phyloP scores from a whole-genome alignment of 2,113 vertebrate genomes.

The Microcebus lehilahytsara region DNA sequence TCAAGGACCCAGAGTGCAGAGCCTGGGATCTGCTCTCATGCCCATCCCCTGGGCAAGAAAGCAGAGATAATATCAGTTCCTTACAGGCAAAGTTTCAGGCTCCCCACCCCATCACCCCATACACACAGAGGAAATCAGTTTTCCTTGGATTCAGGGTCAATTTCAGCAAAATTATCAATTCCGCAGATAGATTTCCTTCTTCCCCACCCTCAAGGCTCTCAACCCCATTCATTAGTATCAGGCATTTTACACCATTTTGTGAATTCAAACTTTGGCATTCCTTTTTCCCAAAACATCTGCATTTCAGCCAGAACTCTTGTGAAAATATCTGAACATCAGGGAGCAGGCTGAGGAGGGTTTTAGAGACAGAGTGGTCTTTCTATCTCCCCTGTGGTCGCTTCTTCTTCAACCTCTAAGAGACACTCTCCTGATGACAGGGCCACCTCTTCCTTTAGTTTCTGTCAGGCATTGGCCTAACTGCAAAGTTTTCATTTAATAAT shows the following conservation, averaged over 20 bases:
- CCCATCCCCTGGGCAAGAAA: background rate
- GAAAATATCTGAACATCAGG: background rate
- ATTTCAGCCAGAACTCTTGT: background rate
- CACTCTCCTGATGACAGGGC: background rate
- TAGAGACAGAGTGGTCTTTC: background rate
- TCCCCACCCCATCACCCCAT: too few relatives aligned
- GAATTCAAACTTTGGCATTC: background rate
- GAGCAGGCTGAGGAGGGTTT: background rate
- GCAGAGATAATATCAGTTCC: background rate
- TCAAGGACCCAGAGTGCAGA: background rate
- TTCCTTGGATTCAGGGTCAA: background rate
- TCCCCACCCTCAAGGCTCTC: background rate
- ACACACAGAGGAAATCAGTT: background rate
- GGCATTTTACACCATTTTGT: background rate
- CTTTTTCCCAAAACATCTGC: background rate
- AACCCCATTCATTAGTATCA: background rate
- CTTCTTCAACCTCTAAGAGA: background rate
- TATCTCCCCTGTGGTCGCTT: background rate
- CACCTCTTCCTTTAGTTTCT: background rate
- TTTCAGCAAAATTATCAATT: slow-evolving; percentile 25
- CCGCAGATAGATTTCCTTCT: background rate
- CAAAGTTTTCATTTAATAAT: slow-evolving; percentile 49
- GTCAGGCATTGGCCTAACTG: slow-evolving; percentile 29
- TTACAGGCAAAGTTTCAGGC: background rate
- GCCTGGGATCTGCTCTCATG: background rate